Conservation (phyloP, 2,113 vertebrate species). For the Campylomormyrus tamandua region DNA sequence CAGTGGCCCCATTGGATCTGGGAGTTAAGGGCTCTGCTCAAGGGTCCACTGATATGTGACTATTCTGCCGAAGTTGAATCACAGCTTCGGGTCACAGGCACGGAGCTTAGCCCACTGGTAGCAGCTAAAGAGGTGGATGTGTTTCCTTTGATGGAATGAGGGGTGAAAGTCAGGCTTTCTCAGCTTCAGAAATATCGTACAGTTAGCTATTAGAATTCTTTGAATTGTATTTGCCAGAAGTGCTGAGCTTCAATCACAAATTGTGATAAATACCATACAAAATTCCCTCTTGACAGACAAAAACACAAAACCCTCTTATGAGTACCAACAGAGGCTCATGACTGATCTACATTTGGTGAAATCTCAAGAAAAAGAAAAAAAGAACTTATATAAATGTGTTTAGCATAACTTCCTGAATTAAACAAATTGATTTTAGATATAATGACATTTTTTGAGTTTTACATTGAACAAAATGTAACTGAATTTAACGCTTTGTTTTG, state of each 20-base stretch:
- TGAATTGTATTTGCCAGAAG: not conserved
- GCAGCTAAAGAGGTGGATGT: not conserved
- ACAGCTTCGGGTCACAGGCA: too few relatives aligned
- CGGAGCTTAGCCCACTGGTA: not conserved
- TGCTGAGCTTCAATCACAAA: not conserved
- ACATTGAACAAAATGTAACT: not conserved
- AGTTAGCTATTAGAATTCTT: not conserved
- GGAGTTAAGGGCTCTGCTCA: too few relatives aligned
- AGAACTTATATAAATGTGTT: not conserved
- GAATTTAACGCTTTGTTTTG: not conserved
- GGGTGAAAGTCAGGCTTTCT: not conserved
- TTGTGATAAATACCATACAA: not conserved
- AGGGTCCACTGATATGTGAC: too few relatives aligned
- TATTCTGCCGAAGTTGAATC: too few relatives aligned
- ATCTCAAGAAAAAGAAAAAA: not conserved
- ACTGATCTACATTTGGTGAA: not conserved
- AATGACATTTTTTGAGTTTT: not conserved
- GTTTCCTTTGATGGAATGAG: not conserved
- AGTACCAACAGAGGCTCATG: not conserved
- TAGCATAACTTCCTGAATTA: not conserved
- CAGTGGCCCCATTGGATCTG: too few relatives aligned
- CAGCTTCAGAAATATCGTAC: not conserved
- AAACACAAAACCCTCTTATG: not conserved
- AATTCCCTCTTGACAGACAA: not conserved
- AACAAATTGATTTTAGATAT: too few relatives aligned